phyloP scores from a whole-genome alignment of 2,888 invertebrate genomes.

The Diarsia dahlii region DNA sequence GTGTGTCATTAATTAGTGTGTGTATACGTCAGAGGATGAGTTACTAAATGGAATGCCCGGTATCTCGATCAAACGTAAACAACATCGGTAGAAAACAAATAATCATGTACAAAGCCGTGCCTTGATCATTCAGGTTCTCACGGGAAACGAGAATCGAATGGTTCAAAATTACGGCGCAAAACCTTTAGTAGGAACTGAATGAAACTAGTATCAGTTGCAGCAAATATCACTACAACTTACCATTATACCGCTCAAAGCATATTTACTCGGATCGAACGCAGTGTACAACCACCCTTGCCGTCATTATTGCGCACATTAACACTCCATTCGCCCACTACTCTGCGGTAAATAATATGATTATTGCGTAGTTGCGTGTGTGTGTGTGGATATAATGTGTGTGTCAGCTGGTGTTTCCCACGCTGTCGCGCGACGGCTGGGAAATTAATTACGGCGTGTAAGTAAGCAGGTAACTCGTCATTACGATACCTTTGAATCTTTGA shows the following conservation, averaged over 20 bases:
- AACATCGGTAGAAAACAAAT: neutral
- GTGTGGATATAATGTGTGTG: conserved; percentile 28
- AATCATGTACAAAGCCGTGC: neutral
- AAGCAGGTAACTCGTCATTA: conserved; percentile 52
- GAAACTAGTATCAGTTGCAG: conserved; percentile 30
- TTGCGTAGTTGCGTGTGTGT: conserved; percentile 19
- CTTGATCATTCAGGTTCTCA: neutral
- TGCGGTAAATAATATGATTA: conserved; percentile 54
- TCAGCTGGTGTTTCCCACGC: conserved; percentile 54
- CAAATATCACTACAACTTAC: conserved; percentile 31
- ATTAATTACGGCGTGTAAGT: conserved; percentile 60
- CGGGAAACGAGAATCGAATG: neutral
- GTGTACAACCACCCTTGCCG: conserved; percentile 27
- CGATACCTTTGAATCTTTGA: conserved; percentile 51
- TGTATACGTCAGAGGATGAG: neutral
- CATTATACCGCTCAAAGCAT: conserved; percentile 25
- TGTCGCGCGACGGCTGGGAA: conserved; percentile 42
- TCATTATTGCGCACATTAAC: conserved; percentile 48
- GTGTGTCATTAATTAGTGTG: conserved; percentile 28
- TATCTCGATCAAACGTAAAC: neutral
- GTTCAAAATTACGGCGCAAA: neutral
- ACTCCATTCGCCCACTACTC: conserved; percentile 51
- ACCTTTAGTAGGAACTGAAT: neutral
- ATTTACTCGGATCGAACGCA: conserved; percentile 43
- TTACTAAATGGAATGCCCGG: neutral